A percentile compares a stretch with the other conserved stretches of the same genome.
Evolutionary conservation across 2,113 vertebrate genomes (phyloP).

Genomic region (Hiodon tergisus): DNA sequence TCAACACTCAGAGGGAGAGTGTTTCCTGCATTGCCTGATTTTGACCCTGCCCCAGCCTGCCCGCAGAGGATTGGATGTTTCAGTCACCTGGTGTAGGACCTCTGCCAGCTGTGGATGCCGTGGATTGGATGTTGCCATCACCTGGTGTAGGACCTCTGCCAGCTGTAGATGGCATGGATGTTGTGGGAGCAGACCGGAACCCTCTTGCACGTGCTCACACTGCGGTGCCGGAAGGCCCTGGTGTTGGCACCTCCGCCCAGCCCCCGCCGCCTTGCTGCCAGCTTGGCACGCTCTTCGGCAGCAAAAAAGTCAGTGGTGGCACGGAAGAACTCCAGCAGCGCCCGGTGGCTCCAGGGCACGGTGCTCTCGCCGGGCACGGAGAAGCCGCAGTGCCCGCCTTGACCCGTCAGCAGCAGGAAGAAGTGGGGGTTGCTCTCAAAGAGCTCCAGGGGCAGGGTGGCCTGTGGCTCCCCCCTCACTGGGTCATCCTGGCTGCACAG

Average conservation of each 20-base stretch:
- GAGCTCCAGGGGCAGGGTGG: slow-evolving; percentile 66
- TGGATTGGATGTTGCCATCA: slow-evolving; percentile 56
- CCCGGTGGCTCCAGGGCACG: slow-evolving; percentile 64
- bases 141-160: slow-evolving; percentile 74
- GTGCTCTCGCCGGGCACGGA: slow-evolving; percentile 40
- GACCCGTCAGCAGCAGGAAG: slow-evolving; percentile 65
- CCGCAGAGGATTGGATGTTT: neutral
- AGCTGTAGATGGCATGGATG: slow-evolving; percentile 69
- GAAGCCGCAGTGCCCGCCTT: slow-evolving; percentile 71
- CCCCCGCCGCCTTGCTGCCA: slow-evolving; percentile 52
- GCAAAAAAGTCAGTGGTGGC: slow-evolving; percentile 70
- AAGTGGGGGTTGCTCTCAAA: slow-evolving; percentile 76
- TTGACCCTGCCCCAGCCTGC: neutral
- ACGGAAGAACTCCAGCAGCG: slow-evolving; percentile 69
- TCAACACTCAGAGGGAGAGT: neutral
- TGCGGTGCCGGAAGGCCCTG: slow-evolving; percentile 57
- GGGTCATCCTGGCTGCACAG: slow-evolving; percentile 69
- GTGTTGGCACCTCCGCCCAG: slow-evolving; percentile 45
- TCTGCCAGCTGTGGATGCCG: slow-evolving; percentile 69
- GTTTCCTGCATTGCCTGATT: neutral
- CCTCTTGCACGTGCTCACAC: slow-evolving; percentile 62
- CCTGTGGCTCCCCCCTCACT: slow-evolving; percentile 55
- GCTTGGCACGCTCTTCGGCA: slow-evolving; percentile 64
- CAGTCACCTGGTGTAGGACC: slow-evolving; percentile 69
- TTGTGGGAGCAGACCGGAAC: slow-evolving; percentile 67